Percentiles rank a stretch among this genome's conserved stretches.
Evolutionary conservation across 2,113 vertebrate species (phyloP).

Genomic region (Himantopus leucocephalus): DNA sequence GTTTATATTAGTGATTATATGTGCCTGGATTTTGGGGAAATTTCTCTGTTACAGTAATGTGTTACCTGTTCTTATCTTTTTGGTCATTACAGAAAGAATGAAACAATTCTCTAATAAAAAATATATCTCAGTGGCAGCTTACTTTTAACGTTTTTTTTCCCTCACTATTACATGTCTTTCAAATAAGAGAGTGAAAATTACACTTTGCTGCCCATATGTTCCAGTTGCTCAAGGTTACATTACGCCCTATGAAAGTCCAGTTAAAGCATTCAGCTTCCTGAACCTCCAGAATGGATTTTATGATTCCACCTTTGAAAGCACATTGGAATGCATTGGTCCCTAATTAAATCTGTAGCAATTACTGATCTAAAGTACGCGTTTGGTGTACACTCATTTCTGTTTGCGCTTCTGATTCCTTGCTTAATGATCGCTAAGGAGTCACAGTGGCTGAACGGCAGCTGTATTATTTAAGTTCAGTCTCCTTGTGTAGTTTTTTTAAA

Average conservation of each 20-base stretch:
- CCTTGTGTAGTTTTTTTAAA: not conserved
- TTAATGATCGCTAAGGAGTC: not conserved
- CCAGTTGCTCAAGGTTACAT: not conserved
- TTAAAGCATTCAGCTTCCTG: not conserved
- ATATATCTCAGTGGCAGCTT: not conserved
- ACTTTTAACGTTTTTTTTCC: not conserved
- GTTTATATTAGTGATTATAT: not conserved
- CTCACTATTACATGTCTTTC: not conserved
- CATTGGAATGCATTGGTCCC: not conserved
- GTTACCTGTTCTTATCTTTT: not conserved
- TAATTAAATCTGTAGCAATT: not conserved
- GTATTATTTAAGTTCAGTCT: not conserved
- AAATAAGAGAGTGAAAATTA: not conserved
- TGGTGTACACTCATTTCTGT: not conserved
- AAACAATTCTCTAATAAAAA: not conserved
- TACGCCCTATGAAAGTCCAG: not conserved
- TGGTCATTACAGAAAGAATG: not conserved
- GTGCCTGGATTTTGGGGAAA: not conserved
- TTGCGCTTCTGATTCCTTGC: not conserved
- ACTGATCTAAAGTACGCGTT: not conserved
- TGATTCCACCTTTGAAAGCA: not conserved
- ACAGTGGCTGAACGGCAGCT: not conserved
- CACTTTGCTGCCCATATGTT: not conserved
- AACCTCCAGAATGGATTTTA: not conserved
- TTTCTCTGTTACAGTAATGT: not conserved